Evolutionary conservation across 2,888 invertebrate genomes (phyloP).

Genomic region (Volucella zonaria): DNA sequence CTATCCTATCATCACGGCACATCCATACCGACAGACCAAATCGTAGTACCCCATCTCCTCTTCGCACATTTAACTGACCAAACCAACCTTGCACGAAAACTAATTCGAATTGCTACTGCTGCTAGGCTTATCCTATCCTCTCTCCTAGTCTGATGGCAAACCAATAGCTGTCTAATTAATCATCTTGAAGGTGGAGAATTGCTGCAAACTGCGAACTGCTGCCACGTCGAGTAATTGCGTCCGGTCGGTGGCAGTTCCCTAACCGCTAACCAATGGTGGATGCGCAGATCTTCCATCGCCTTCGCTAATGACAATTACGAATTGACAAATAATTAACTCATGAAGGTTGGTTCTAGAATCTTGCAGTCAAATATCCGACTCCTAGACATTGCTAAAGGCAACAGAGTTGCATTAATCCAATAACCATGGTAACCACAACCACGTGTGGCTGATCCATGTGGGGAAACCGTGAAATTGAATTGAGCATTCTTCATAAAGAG

Average conservation of each 20-base stretch:
- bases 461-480: slow-evolving; percentile 65
- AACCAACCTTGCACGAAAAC: slow-evolving; percentile 67
- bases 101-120: slow-evolving; percentile 67
- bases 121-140: slow-evolving; percentile 25
- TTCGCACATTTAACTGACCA: not conserved
- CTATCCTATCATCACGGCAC: slow-evolving; percentile 49
- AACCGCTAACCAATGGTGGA: not conserved
- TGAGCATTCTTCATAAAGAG: slow-evolving; percentile 56
- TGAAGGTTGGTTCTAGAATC: slow-evolving; percentile 31
- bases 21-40: slow-evolving; percentile 47
- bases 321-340: slow-evolving; percentile 72
- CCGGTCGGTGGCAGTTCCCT: slow-evolving; percentile 39
- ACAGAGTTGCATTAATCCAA: too few relatives aligned
- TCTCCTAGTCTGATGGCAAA: slow-evolving; percentile 16
- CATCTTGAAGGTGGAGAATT: slow-evolving; percentile 64
- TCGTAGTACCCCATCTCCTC: too few relatives aligned
- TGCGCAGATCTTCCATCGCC: slow-evolving; percentile 57
- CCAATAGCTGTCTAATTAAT: slow-evolving; percentile 65
- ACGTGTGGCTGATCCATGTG: slow-evolving; percentile 39
- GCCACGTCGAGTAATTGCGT: slow-evolving; percentile 64
- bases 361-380: not conserved
- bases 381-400: not conserved
- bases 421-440: not conserved
- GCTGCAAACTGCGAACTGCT: slow-evolving; percentile 50
- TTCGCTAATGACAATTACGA: slow-evolving; percentile 70